phyloP scores from a whole-genome alignment of 1,140 invertebrate genomes.

The Nymphalis io region DNA sequence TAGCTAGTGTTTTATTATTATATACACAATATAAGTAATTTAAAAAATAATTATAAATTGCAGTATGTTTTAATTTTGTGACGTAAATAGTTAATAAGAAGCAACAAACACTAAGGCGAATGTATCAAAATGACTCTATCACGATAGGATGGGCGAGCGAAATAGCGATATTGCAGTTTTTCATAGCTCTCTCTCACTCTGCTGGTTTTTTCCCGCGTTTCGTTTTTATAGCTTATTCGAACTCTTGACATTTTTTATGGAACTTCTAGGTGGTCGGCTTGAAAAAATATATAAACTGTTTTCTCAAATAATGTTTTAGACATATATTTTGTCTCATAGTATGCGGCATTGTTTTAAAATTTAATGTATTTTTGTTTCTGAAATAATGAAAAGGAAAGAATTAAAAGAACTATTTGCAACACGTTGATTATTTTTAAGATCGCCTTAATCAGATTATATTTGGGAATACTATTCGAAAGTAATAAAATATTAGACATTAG shows the following conservation, averaged over 20 bases:
- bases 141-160: constrained; percentile 50
- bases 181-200: constrained; percentile 53
- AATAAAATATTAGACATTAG: no score
- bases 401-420: no score
- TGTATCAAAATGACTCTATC: constrained; percentile 56
- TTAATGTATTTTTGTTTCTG: no score
- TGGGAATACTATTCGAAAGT: no score
- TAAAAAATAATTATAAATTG: no score
- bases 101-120: constrained; percentile 35
- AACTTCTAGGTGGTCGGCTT: constrained; percentile 54
- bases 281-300: not conserved
- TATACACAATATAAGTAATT: no score
- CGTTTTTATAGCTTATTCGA: constrained; percentile 69
- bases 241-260: constrained; percentile 62
- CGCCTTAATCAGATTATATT: no score
- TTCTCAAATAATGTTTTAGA: not conserved
- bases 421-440: no score
- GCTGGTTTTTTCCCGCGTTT: constrained; percentile 60
- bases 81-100: constrained; percentile 11
- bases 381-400: no score
- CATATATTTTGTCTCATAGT: not conserved
- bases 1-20: no score
- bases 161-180: constrained; percentile 58
- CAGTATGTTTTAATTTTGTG: not conserved
- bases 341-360: no score